Percentiles rank a stretch among this genome's conserved stretches.
These are phyloP conservation scores for Mythimna loreyi DNA, from an alignment of 2,888 invertebrate species.

Conservation along the genomic window DNA sequence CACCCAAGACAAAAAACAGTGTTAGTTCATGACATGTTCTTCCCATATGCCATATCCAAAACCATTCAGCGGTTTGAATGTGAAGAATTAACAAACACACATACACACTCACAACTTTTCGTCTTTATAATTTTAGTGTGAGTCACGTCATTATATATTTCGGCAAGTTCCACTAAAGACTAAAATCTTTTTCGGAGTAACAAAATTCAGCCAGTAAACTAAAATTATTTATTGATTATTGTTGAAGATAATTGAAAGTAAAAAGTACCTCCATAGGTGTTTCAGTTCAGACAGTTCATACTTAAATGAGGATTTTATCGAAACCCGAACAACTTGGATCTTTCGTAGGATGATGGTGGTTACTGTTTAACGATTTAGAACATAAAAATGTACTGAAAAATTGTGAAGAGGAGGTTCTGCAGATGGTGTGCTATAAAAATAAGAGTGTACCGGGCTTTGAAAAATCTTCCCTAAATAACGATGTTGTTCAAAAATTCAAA, in stretches of 20 bases:
- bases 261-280: not conserved
- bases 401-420: not conserved
- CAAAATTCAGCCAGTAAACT: not conserved
- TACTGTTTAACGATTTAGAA: not conserved
- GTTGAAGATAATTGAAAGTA: constrained; percentile 6
- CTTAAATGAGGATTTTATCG: not conserved
- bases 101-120: too few relatives aligned
- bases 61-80: too few relatives aligned
- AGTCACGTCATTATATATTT: too few relatives aligned
- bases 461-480: constrained; percentile 12
- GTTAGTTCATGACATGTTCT: too few relatives aligned
- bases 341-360: too few relatives aligned
- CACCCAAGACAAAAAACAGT: too few relatives aligned
- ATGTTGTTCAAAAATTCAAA: not conserved
- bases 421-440: not conserved
- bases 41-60: too few relatives aligned
- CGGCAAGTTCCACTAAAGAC: not conserved
- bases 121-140: too few relatives aligned
- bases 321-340: not conserved
- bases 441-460: not conserved
- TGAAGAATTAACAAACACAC: too few relatives aligned
- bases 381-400: not conserved
- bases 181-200: not conserved
- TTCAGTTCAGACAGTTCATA: not conserved
- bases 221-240: not conserved